Evolutionary conservation across 2,113 vertebrate genomes (phyloP).

Genomic region (Anguilla japonica): DNA sequence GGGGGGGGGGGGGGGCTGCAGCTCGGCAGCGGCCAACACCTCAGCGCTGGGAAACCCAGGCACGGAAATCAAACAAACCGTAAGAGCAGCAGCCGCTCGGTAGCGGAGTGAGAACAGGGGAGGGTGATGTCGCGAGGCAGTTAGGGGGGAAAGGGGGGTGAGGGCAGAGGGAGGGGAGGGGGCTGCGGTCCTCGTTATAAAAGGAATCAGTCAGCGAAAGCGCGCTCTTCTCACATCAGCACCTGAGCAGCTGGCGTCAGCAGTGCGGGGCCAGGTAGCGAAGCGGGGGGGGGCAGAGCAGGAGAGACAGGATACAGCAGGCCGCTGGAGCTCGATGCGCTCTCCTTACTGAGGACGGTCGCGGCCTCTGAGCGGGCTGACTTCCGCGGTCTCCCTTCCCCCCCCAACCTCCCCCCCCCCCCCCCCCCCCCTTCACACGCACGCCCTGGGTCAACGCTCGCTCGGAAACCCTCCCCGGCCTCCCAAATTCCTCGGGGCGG

Average conservation of each 20-base stretch:
- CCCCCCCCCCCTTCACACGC: slow-evolving; percentile 44
- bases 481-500: slow-evolving; percentile 58
- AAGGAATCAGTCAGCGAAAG: background rate
- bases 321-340: background rate
- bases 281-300: background rate
- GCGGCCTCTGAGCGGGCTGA: slow-evolving; percentile 22
- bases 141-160: background rate
- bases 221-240: background rate
- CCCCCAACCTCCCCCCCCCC: slow-evolving; percentile 28
- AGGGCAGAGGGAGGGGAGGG: background rate
- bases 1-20: background rate
- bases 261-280: background rate
- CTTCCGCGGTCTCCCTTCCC: slow-evolving; percentile 32
- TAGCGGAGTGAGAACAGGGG: slow-evolving; percentile 1
- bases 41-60: background rate
- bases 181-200: background rate
- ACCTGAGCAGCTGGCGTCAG: background rate
- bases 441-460: slow-evolving; percentile 42
- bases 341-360: slow-evolving; percentile 18
- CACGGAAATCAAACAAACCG: background rate
- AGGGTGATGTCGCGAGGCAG: background rate
- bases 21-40: background rate
- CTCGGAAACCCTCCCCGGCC: slow-evolving; percentile 17
- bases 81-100: background rate
- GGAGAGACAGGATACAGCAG: background rate